Evolutionary conservation across 2,113 vertebrate species (phyloP).

Genomic region (Aphelocoma coerulescens): DNA sequence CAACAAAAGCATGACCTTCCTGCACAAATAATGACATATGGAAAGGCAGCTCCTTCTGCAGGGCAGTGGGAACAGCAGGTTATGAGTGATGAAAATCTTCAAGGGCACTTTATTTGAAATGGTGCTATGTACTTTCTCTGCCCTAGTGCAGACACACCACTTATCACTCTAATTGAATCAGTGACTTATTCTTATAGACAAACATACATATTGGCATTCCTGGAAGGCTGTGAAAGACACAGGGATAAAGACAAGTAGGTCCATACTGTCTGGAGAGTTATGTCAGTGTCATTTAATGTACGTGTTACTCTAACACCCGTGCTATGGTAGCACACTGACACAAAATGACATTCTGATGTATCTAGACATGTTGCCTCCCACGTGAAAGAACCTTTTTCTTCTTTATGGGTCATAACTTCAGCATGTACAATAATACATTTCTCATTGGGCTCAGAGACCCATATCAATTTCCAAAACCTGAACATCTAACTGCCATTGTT

Average conservation of each 20-base stretch:
- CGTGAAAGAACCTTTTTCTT: background rate
- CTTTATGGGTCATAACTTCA: background rate
- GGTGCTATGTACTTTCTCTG: background rate
- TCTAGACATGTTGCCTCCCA: background rate
- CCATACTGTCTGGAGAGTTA: background rate
- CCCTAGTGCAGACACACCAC: conserved; percentile 10
- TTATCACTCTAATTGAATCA: conserved; percentile 57
- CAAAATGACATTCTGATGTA: background rate
- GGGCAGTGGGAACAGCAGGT: background rate
- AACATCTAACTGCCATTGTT: background rate
- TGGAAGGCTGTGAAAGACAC: conserved; percentile 28
- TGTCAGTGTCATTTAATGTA: background rate
- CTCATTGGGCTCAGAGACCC: background rate
- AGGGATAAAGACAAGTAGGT: conserved; percentile 8
- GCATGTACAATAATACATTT: background rate
- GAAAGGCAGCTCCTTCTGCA: conserved; percentile 18
- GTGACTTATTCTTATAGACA: conserved; percentile 41
- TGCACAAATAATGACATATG: background rate
- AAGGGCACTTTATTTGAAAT: conserved; percentile 43
- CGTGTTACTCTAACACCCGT: background rate
- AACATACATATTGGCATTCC: conserved; percentile 28
- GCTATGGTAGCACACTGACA: background rate
- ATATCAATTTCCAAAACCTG: background rate
- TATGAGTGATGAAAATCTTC: conserved; percentile 47
- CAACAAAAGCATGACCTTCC: conserved; percentile 23